phyloP scores from a whole-genome alignment of 2,797 vertebrate genomes.

The Myripristis jacobus region DNA sequence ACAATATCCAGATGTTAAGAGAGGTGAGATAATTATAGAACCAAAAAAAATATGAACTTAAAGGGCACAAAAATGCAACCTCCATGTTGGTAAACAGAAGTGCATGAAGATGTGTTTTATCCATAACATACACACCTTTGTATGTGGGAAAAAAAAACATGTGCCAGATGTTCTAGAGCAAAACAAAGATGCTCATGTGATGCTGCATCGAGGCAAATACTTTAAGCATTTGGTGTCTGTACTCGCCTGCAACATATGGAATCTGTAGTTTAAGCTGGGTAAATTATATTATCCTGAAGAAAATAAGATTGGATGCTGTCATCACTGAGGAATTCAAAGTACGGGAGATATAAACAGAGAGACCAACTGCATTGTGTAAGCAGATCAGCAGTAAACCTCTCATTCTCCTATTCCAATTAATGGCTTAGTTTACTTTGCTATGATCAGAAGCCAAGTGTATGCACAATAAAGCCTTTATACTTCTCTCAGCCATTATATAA shows the following conservation, averaged over 20 bases:
- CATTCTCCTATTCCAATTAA: constrained; percentile 58
- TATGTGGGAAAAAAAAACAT: background rate
- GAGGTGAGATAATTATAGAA: background rate
- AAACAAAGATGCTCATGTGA: constrained; percentile 12
- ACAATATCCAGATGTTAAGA: background rate
- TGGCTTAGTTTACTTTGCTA: constrained; percentile 69
- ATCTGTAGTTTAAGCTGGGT: constrained; percentile 14
- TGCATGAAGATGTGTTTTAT: background rate
- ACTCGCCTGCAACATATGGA: background rate
- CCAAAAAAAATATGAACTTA: background rate
- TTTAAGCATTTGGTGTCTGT: background rate
- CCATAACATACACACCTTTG: background rate
- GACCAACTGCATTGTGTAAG: constrained; percentile 36
- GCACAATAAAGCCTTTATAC: constrained; percentile 69
- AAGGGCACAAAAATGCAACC: background rate
- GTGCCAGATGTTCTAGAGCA: constrained; percentile 6
- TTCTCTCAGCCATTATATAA: constrained; percentile 73
- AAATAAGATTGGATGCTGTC: constrained; percentile 4
- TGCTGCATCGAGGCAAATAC: background rate
- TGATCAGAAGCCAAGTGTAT: constrained; percentile 68
- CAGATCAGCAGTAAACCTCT: constrained; percentile 65
- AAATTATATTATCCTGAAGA: constrained; percentile 25
- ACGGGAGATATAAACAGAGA: constrained; percentile 26
- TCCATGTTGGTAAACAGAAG: constrained; percentile 4
- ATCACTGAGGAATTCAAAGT: constrained; percentile 20